Base-by-base conservation (phyloP, 2,888 invertebrate species). In the Cerceris rybyensis region DNA sequence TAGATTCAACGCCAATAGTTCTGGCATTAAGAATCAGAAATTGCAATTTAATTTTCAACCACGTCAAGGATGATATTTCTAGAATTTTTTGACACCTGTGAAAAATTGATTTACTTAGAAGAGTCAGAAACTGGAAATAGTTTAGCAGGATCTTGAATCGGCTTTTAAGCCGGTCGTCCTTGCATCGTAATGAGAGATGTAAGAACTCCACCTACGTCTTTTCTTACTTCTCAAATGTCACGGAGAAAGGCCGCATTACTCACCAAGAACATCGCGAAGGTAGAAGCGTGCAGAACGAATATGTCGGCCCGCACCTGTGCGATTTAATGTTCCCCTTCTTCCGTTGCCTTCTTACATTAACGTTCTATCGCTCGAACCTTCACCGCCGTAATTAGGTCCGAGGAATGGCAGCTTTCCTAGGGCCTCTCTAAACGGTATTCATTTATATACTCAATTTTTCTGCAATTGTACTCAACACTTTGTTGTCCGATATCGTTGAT, bases 191-290 rank as follows among this genome's bases (percentile, higher is more conserved):
- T 81, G 80, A 84, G 82, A 86, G 81, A 84, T 77, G 73, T 78
- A 79, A 80, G 80, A 85, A 69, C 85, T 84, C 84, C 84, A 81
- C 85, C 85, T 85, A 86, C 85, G 80, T 85, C 69, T 78, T 80
- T 82, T 83, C 78, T 81, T 84, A 75, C 81, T 77, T 80, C 76
- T 84, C 83, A 86, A 86, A 86, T 87, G 84, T 87, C 87, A 86
- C 64, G 80, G 84, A 81, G 87, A 86, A 87, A 87, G 87, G 87
- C 82, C 82, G 76, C 80, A 72, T 84, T 84, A 75, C 81, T 68
- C 81, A 66, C 75, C 70, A 67, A 58, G 78, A 80, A 77, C 76
- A 74, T 77, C 73, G 69, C 71, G 74, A 64, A 49, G 57, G 50
- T 55, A 49, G 41, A 70, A 13, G 57, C 57, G 39, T 57, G 49